Base-by-base conservation (phyloP, 2,797 vertebrate species). In the Gorsachius magnificus region DNA sequence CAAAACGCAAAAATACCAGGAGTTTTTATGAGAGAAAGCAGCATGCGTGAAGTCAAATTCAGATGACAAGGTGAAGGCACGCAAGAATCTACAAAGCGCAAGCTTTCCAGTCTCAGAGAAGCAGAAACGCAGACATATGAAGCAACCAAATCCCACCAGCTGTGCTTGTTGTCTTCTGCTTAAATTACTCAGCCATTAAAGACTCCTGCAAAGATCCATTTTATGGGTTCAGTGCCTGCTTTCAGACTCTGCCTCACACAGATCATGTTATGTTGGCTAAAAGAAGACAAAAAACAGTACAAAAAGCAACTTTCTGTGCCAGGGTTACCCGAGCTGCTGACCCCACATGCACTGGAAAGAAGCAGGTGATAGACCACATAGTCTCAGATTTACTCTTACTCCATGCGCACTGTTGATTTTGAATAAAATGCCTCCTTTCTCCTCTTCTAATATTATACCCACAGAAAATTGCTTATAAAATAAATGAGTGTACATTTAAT, bases 151-250 rank as follows among this genome's bases (percentile, higher is more conserved):
- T 60, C 36, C 77, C 35, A 69, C 65, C 66, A 74, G 57, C 45
- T 78, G 78, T 41, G 8, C 53, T 95, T 70, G 35, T 79, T 96
- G 50, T 69, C 29, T 33, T 96, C 83, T 79, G 36, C 38, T 93
- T 89, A 87, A 86, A 95, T 93, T 85, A 96, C 86, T 84, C 79
- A 88, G 24, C 46, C 82, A 77, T 17, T 6, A 24, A 96, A 74
- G 31, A 43, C 31, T 86, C 24, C 61, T 80, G 46, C 45, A 78
- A 85, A 80, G 38, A 66, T 79, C 43, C 46, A 93, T 36, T 95
- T 97, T 95, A 87, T 83, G 87, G 45, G 17, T 89, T 87, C 64
- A 61, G 33, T 54, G 77, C 80, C 64, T 95, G 65, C 61, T 96
- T 95, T 87, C 84, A 95, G 53, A 87, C 26, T 84, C 88, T 84